A percentile compares a stretch with the other conserved stretches of the same genome.
Evolutionary conservation across 2,888 invertebrate species (phyloP).

Genomic region (Tenthredo notha): DNA sequence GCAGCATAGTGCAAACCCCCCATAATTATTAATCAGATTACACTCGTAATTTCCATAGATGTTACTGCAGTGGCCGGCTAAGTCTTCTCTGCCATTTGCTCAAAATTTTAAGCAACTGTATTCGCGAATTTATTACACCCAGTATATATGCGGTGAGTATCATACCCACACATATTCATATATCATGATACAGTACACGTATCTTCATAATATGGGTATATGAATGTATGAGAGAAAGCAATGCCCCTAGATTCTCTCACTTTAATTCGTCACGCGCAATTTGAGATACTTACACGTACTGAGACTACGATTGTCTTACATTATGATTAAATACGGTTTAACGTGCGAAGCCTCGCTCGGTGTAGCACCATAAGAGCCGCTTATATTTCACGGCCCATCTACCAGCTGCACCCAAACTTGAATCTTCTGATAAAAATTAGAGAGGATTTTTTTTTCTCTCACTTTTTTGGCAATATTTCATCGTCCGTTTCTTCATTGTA

Average conservation of each 20-base stretch:
- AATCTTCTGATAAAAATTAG: constrained; percentile 24
- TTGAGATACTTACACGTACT: constrained; percentile 34
- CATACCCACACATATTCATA: background rate
- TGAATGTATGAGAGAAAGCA: constrained; percentile 1
- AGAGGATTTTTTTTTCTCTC: background rate
- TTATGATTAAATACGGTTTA: constrained; percentile 40
- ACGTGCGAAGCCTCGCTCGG: constrained; percentile 39
- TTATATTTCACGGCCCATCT: constrained; percentile 39
- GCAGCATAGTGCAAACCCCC: constrained; percentile 48
- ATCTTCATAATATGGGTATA: background rate
- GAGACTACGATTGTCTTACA: constrained; percentile 38
- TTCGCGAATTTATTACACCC: constrained; percentile 6
- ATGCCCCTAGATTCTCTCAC: constrained; percentile 28
- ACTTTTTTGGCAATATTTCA: constrained; percentile 1
- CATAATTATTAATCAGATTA: constrained; percentile 56
- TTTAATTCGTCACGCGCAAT: constrained; percentile 35
- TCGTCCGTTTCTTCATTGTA: background rate
- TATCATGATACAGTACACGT: background rate
- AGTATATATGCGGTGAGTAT: background rate
- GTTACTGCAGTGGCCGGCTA: constrained; percentile 28
- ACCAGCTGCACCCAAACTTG: constrained; percentile 34
- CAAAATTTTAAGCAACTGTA: constrained; percentile 13
- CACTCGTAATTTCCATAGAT: constrained; percentile 52
- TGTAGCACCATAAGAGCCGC: constrained; percentile 10
- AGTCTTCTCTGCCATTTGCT: constrained; percentile 33